These are phyloP conservation scores for Chloropsis hardwickii DNA, from an alignment of 2,113 vertebrate genomes.

Conservation along the genomic window DNA sequence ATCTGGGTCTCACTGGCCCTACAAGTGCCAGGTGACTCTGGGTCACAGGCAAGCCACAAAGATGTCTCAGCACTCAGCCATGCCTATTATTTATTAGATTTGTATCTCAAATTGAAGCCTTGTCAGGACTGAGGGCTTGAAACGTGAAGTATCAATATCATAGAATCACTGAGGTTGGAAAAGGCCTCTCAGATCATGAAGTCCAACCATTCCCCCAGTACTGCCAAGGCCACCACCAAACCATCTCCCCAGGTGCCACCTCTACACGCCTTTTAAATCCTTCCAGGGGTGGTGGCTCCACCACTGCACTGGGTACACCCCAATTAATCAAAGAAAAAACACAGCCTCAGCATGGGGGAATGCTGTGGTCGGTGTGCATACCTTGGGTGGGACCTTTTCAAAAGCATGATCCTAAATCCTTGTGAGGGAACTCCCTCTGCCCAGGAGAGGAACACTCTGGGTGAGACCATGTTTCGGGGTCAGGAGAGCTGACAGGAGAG, in stretches of 20 bases:
- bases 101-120: not conserved
- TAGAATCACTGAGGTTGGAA: not conserved
- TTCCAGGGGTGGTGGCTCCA: not conserved
- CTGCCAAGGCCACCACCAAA: not conserved
- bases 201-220: not conserved
- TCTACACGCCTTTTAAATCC: too few species aligned
- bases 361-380: not conserved
- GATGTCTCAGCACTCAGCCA: not conserved
- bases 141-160: fast-evolving
- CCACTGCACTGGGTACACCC: not conserved
- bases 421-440: fast-evolving
- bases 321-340: not conserved
- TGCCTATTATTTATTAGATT: not conserved
- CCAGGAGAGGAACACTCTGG: not conserved
- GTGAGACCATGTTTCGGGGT: not conserved
- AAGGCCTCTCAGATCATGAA: not conserved
- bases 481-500: not conserved
- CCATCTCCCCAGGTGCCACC: not conserved
- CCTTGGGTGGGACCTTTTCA: not conserved
- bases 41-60: not conserved
- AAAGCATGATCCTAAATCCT: not conserved
- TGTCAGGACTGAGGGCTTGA: not conserved
- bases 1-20: fast-evolving
- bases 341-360: fast-evolving
- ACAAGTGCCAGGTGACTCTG: not conserved